Evolutionary conservation across 1,140 invertebrate species (phyloP), one percentile per base, ranked within the genome.

Genomic region (Nasonia giraulti): DNA sequence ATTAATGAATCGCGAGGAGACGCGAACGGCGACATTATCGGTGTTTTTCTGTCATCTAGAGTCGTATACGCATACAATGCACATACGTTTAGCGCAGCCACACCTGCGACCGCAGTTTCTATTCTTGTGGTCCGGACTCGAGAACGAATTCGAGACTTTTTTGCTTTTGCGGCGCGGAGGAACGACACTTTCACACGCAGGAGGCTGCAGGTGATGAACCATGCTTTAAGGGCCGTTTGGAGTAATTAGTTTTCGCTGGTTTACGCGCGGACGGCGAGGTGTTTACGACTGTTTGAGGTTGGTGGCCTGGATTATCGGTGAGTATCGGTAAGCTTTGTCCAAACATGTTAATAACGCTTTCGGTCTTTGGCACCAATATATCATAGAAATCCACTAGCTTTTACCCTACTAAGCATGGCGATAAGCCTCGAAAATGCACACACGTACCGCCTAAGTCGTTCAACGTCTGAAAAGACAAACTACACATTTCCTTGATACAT

Each of bases 91-190:
- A 11, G 68, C 68, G 44, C 23, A 31, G 31, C 50, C 76, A 62
- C 76, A 78, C 76, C 76, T 78, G 50, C n/a, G 50, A 62, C 76
- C 76, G 76, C 75, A 83, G 55, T 78, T 78, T 83, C 76, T 83
- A 78, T 66, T 77, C 75, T 83, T 83, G 82, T 69, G 82, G 82
- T 83, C 0, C 47, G 14, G 20, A 62, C 55, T 62, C n/a, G 55
- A 62, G 47, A 83, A 47, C 55, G 33, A 83, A 83, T 83, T 66
- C 27, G 6, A 62, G 20, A 20, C 7, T 62, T 37, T 73, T 33
- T 10, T 71, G n/a, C 23, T 62, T 66, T 79, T 62, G 50, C 55
- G 77, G 77, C n/a, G 20, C 55, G 0, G 20, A 62, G 17, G 20
- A n/a, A 62, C 20, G 17, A 14, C 23, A 76, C 82, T 75, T 82